Conservation (phyloP, 2,797 vertebrate genomes). For the Stomatorhinus walkeri region DNA sequence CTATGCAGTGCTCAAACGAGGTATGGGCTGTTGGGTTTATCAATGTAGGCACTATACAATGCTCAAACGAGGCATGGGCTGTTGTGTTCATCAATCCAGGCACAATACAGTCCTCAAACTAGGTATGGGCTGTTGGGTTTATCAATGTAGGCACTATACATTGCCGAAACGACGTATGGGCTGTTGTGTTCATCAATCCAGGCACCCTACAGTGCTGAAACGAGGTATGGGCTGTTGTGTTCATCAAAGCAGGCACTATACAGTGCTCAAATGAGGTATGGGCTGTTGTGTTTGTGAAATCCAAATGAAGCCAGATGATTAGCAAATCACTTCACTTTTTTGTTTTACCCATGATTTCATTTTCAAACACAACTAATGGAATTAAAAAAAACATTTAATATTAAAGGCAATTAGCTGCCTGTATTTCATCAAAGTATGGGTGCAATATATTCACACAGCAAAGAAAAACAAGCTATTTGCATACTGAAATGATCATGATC, state of each 20-base stretch:
- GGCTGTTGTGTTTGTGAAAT: background rate
- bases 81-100: background rate
- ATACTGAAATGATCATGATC: background rate
- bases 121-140: no score
- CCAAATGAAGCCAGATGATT: background rate
- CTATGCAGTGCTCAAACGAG: background rate
- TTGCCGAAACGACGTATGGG: background rate
- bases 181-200: background rate
- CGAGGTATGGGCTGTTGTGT: no score
- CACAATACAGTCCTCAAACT: background rate
- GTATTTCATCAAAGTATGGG: background rate
- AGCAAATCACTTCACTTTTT: background rate
- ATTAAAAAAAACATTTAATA: background rate
- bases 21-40: background rate
- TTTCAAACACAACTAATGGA: background rate
- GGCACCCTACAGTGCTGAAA: no score
- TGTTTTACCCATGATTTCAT: background rate
- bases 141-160: no score
- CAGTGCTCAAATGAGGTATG: background rate
- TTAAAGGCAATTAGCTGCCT: background rate
- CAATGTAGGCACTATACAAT: background rate
- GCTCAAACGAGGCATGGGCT: background rate
- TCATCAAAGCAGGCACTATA: no score
- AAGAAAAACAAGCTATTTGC: background rate
- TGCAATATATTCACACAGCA: background rate